Base-by-base conservation (phyloP, 1,140 invertebrate genomes). In the Aporrectodea caliginosa region DNA sequence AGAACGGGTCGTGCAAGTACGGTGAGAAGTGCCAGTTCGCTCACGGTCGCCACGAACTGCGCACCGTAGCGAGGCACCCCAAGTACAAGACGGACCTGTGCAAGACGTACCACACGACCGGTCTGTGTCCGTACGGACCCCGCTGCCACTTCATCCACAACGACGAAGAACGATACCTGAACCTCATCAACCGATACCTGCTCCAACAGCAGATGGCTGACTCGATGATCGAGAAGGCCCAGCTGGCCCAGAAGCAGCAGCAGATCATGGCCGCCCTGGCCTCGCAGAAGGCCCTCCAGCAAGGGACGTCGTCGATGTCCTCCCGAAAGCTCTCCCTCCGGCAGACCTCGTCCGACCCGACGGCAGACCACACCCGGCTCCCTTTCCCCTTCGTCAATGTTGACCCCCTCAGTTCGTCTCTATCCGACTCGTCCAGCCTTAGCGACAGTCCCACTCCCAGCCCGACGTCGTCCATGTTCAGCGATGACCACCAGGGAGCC, bases 51-150 rank as follows among this genome's bases (percentile, higher is more conserved):
- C 92, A 92, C 81, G 98, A 99, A 87, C 90, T 99, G 80, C 92
- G 97, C 80, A 95, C 93, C 82, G 90, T 99, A 72, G 92, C 94
- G 79, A 92, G 98, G 77, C 98, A 99, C 89, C 98, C 98, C 16
- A 99, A 99, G 89, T 99, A 99, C 92, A 99, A 99, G 90, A 99
- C 98, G 32, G 97, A 99, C 88, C 91, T 97, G n/a, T 99, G 98
- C 88, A 94, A 96, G 72, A 87, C 85, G 73, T 88, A 84, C 81
- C 97, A 99, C 89, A 97, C 95, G 35, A 94, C 95, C 32, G 98
- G 97, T 33, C 97, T 98, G 87, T 99, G 98, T 87, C 96, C 96
- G 0, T 99, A 99, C 87, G 98, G 98, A 0, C 95, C 96, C 0
- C 91, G 97, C 6, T 99, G 98, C 86, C 97, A 99, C 88, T 99